Conservation (phyloP, 2,797 vertebrate species). For the Buphagus erythrorhynchus region DNA sequence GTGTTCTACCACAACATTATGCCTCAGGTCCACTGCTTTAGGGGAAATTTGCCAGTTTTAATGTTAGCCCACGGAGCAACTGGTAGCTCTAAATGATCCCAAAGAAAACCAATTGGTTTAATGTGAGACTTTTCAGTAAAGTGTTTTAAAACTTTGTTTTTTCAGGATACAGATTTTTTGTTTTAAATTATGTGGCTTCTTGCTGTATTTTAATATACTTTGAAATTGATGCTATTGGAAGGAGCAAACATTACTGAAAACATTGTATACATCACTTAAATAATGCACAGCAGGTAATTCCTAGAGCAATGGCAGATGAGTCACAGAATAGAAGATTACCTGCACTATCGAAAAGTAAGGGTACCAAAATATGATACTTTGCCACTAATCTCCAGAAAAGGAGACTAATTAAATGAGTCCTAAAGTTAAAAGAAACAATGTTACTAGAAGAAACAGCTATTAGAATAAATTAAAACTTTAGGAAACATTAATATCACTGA, state of each 20-base stretch:
- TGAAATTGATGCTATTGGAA: neutral
- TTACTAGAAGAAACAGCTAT: neutral
- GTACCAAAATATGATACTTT: neutral
- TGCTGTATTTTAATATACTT: neutral
- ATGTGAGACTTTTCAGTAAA: neutral
- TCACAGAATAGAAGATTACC: neutral
- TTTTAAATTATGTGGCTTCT: neutral
- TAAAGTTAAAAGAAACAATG: neutral
- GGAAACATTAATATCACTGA: neutral
- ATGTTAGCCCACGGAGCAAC: neutral
- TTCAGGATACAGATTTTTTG: neutral
- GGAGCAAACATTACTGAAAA: neutral
- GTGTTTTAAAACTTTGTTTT: neutral
- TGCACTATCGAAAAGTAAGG: neutral
- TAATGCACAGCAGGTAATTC: neutral
- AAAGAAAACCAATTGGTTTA: neutral
- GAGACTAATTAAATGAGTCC: neutral
- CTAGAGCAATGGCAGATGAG: neutral
- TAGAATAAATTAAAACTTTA: neutral
- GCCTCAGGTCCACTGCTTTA: neutral
- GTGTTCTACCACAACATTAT: neutral
- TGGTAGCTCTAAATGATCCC: neutral
- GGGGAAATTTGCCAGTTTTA: neutral
- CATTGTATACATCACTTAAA: neutral
- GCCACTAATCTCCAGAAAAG: neutral